Base-by-base conservation (phyloP, 2,797 vertebrate species). In the Enteromius mattozi region DNA sequence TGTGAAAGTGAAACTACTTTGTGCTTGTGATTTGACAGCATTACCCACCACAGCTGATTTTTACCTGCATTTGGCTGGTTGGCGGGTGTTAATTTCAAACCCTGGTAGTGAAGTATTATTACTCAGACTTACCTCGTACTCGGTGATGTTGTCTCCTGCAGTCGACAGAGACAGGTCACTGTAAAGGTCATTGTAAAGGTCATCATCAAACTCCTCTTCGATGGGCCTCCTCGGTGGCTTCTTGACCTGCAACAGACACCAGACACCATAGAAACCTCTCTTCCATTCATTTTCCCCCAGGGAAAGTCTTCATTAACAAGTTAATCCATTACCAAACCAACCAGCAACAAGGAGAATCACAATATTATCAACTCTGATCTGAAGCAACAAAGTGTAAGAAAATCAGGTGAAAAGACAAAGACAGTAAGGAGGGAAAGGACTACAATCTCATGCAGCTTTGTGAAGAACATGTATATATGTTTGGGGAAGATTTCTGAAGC, bases 81-180 rank as follows among this genome's bases (percentile, higher is more conserved):
- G 40, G 8, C 8, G 8, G 40, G 8, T 40, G 37, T 37, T 37
- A 37, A 37, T 37, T 37, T 37, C 37, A 37, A 37, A 37, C 37
- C 37, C 37, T 37, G 37, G 37, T 8, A 40, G 37, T 40, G 40
- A 45, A 51, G 49, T 51, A 21, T 19, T 51, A 51, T 51, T 51
- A 51, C 17, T 51, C 49, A 51, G 17, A 54, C 61, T 30, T 88
- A 97, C 97, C 95, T 96, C 93, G 0, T 95, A 94, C 69, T 94
- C 88, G 0, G 94, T 95, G 88, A 87, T 54, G 1, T 95, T 96
- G 14, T 65, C 86, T 51, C 88, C 90, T 0, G 71, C 30, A 1
- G 92, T 92, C 86, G 95, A 90, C 76, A 91, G 66, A 0, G 91
- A 21, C 10, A 92, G 16, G 69, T 94, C 92, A 0, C 93, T 90